A percentile compares a stretch with the other conserved stretches of the same genome.
Evolutionary conservation across 2,888 invertebrate genomes (phyloP).

Genomic region (Loripinus fragilis): DNA sequence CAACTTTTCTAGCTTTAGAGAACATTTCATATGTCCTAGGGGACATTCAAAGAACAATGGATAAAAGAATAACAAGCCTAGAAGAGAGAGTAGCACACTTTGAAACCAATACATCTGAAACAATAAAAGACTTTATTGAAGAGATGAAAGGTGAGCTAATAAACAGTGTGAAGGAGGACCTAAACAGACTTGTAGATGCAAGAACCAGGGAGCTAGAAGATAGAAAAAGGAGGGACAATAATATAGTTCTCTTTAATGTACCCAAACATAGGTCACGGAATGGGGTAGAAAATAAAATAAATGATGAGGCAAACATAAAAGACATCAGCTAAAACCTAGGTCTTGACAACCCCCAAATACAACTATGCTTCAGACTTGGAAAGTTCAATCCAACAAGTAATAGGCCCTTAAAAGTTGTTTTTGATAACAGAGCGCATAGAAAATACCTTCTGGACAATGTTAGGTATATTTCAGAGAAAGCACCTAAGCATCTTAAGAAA

Average conservation of each 20-base stretch:
- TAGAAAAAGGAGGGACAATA: not conserved
- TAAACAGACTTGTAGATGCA: not conserved
- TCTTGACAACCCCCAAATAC: not conserved
- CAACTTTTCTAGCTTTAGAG: not conserved
- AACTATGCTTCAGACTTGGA: not conserved
- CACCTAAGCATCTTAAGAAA: not conserved
- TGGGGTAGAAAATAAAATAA: not conserved
- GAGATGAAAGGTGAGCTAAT: not conserved
- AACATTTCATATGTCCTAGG: not conserved
- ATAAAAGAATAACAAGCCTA: not conserved
- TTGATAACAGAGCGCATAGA: not conserved
- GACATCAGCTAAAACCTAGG: not conserved
- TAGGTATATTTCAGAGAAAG: not conserved
- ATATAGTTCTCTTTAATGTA: conserved; percentile 1
- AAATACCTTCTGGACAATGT: not conserved
- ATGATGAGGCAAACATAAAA: not conserved
- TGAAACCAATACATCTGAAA: not conserved
- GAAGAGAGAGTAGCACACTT: not conserved
- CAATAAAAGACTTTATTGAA: not conserved
- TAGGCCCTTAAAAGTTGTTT: conserved; percentile 4
- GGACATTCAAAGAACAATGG: not conserved
- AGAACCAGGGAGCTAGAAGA: not conserved
- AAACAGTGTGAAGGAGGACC: not conserved
- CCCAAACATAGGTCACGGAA: not conserved
- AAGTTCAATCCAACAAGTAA: not conserved